Conservation (phyloP, 2,888 invertebrate species). For the Gari tellinella region DNA sequence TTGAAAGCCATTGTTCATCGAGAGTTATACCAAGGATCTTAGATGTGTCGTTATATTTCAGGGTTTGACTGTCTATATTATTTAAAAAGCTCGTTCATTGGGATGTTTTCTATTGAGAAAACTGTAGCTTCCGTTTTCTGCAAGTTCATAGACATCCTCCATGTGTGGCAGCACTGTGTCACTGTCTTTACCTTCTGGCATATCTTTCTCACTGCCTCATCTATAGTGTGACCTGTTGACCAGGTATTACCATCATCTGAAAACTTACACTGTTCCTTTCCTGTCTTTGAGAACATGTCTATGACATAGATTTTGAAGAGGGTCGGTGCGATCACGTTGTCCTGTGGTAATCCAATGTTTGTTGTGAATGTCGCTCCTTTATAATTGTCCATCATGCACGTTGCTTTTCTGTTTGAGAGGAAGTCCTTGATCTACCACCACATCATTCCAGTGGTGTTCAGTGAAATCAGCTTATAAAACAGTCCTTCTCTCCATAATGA, state of each 20-base stretch:
- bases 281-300: conserved; percentile 11
- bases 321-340: neutral
- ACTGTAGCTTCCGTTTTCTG: conserved; percentile 17
- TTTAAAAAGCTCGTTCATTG: no score
- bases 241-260: conserved; percentile 16
- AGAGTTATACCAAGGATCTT: conserved; percentile 18
- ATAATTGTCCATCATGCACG: neutral
- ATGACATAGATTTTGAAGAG: conserved; percentile 12
- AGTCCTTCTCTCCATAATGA: conserved; percentile 5
- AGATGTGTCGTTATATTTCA: conserved; percentile 3
- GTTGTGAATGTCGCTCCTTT: conserved; percentile 2
- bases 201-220: conserved; percentile 2
- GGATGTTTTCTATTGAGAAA: no score
- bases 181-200: no score
- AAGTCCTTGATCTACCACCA: neutral
- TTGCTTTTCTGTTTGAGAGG: conserved; percentile 1
- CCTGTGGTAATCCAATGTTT: conserved; percentile 8
- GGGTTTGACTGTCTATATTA: neutral
- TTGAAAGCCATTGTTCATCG: conserved; percentile 15
- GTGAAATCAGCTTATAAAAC: neutral
- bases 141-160: conserved; percentile 9
- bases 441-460: neutral
- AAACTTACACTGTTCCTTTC: conserved; percentile 4
- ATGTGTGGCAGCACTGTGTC: conserved; percentile 7
- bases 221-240: conserved; percentile 6